Conservation (phyloP, 2,113 vertebrate genomes). For the Neodontobutis hainanensis region DNA sequence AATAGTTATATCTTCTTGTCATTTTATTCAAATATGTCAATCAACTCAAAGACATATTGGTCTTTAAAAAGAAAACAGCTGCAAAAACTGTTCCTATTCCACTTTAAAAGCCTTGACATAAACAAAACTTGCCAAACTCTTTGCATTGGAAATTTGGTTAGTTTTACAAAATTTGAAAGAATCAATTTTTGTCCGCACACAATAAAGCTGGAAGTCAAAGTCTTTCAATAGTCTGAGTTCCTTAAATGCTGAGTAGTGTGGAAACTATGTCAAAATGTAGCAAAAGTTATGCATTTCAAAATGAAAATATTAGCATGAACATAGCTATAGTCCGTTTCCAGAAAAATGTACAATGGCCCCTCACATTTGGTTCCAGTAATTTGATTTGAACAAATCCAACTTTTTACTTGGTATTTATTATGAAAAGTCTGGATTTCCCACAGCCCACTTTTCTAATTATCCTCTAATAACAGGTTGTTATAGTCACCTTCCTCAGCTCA, state of each 20-base stretch:
- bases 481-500: conserved; percentile 44
- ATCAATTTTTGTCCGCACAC: too few relatives aligned
- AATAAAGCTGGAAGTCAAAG: too few relatives aligned
- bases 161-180: too few relatives aligned
- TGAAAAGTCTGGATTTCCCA: conserved; percentile 22
- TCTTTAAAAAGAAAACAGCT: too few relatives aligned
- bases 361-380: neutral
- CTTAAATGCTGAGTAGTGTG: neutral
- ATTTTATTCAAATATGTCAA: too few relatives aligned
- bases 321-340: neutral
- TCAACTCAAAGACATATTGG: too few relatives aligned
- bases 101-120: too few relatives aligned
- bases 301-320: neutral
- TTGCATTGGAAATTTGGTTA: too few relatives aligned
- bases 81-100: too few relatives aligned
- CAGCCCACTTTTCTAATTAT: conserved; percentile 17
- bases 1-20: too few relatives aligned
- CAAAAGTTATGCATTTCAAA: neutral
- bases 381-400: conserved; percentile 14
- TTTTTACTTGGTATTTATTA: conserved; percentile 6
- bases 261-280: neutral
- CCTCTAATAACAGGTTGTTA: conserved; percentile 38
- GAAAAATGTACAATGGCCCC: neutral
- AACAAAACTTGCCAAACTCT: too few relatives aligned
- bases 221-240: too few relatives aligned